A percentile compares a stretch with the other conserved stretches of the same genome.
Conservation (phyloP, 2,888 invertebrate genomes). For the Amphimallon solstitiale region DNA sequence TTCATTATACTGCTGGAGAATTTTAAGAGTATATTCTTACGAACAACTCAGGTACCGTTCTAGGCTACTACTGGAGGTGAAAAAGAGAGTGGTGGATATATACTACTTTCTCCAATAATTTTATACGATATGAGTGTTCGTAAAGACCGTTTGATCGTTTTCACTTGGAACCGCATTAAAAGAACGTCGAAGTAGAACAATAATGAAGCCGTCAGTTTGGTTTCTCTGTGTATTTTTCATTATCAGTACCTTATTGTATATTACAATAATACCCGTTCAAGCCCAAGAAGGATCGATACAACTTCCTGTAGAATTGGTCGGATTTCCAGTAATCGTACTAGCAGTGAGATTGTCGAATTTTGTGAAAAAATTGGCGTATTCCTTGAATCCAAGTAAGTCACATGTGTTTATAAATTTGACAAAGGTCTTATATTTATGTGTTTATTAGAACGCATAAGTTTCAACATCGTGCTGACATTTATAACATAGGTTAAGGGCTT, state of each 20-base stretch:
- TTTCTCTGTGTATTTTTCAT: constrained; percentile 42
- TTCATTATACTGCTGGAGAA: constrained; percentile 39
- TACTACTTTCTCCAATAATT: constrained; percentile 59
- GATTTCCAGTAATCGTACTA: constrained; percentile 84
- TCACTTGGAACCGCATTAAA: constrained; percentile 45
- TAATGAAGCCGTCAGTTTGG: constrained; percentile 51
- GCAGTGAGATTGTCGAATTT: constrained; percentile 84
- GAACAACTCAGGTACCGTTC: neutral
- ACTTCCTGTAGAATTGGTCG: constrained; percentile 84
- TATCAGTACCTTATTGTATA: constrained; percentile 39
- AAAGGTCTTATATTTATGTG: neutral
- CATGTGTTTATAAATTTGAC: constrained; percentile 40
- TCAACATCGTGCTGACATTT: neutral
- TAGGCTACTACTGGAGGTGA: constrained; percentile 42
- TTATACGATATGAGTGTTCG: constrained; percentile 42
- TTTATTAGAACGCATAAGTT: neutral
- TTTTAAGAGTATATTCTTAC: constrained; percentile 33
- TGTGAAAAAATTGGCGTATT: constrained; percentile 84
- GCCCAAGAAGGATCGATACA: constrained; percentile 69
- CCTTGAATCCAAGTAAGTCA: constrained; percentile 80
- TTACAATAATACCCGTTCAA: constrained; percentile 42
- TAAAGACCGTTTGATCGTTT: constrained; percentile 43
- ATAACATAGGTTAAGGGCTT: neutral
- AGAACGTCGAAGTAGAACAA: constrained; percentile 33
- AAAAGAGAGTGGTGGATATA: constrained; percentile 54